Conservation (phyloP, 1,140 invertebrate species). For the Scylla paramamosain region DNA sequence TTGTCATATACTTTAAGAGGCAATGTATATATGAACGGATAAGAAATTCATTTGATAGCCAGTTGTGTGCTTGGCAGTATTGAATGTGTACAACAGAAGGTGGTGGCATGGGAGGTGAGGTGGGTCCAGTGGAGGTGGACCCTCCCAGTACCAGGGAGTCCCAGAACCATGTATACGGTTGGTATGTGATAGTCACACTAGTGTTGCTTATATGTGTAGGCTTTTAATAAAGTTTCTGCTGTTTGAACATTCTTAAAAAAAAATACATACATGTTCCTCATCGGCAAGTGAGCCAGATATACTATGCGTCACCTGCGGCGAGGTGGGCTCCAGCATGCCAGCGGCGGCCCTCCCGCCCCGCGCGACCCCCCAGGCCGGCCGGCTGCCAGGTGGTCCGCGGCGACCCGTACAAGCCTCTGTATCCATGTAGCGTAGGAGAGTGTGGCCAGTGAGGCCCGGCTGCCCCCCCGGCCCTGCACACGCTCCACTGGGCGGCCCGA, state of each 20-base stretch:
- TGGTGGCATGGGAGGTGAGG: slow-evolving; percentile 57
- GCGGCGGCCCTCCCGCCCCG: slow-evolving; percentile 61
- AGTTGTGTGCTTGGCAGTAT: slow-evolving; percentile 44
- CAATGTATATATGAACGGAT: slow-evolving; percentile 70
- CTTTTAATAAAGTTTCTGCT: slow-evolving; percentile 76
- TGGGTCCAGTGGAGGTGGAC: slow-evolving; percentile 54
- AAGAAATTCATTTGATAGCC: slow-evolving; percentile 51
- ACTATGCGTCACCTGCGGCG: slow-evolving; percentile 71
- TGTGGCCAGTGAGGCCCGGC: slow-evolving; percentile 71
- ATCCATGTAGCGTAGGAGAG: slow-evolving; percentile 75
- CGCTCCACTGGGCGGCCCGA: slow-evolving; percentile 68
- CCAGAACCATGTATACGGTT: slow-evolving; percentile 78
- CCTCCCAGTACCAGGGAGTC: slow-evolving; percentile 70
- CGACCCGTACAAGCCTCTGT: slow-evolving; percentile 75
- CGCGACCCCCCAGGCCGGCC: slow-evolving; percentile 53
- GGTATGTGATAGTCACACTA: slow-evolving; percentile 78
- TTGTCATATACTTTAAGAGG: slow-evolving; percentile 66
- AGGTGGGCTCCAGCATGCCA: slow-evolving; percentile 65
- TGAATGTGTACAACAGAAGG: slow-evolving; percentile 52
- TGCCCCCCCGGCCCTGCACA: slow-evolving; percentile 71
- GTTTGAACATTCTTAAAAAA: slow-evolving; percentile 74
- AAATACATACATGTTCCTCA: slow-evolving; percentile 74
- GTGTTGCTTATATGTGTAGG: slow-evolving; percentile 77
- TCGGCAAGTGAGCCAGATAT: slow-evolving; percentile 71
- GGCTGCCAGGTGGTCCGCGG: slow-evolving; percentile 63